Evolutionary conservation across 2,888 invertebrate species (phyloP), one percentile per base, ranked within the genome.

Genomic region (Caenorhabditis becei): DNA sequence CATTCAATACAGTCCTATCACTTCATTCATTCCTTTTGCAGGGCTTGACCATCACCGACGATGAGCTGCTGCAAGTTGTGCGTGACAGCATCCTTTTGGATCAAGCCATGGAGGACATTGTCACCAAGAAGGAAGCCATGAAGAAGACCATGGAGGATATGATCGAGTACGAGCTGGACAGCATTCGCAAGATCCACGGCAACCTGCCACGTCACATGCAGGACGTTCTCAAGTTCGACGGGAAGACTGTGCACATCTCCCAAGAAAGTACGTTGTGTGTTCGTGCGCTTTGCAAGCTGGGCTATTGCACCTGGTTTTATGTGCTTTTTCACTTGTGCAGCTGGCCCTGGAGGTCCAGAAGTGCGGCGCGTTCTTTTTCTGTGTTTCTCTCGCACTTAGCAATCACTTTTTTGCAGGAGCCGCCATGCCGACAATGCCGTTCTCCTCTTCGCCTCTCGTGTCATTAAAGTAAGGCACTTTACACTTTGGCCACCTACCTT

Each of bases 131-230:
- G 5, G 59, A 80, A 20, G 2, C 18, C 14, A 61, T 80, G 80
- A 80, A 67, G 23, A 49, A 56, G 23, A 65, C 83, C n/a, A 35
- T 86, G 80, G 59, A 79, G 11, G 54, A 47, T 0, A 74, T 83
- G 77, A 18, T 37, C 1, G 65, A 61, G 10, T 16, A 14, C 23
- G 86, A 84, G 44, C 44, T 67, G 49, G 75, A 80, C 7, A 54
- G 10, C 5, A 81, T 86, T 24, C 78, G 75, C 44, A 58, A 74
- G 49, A 66, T 84, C 11, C 80, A 83, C 47, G 24, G 37, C 3
- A 79, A 77, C 28, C 18, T 86, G 70, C 84, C 86, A 35, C 58
- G 74, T 11, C 80, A 82, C 44, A 80, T 86, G 82, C 81, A 86
- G 54, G 70, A 74, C 26, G 82, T 83, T 4, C 58, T 81, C 16